These are phyloP conservation scores for Hippolais icterina DNA, from an alignment of 2,113 vertebrate genomes.

Conservation along the genomic window DNA sequence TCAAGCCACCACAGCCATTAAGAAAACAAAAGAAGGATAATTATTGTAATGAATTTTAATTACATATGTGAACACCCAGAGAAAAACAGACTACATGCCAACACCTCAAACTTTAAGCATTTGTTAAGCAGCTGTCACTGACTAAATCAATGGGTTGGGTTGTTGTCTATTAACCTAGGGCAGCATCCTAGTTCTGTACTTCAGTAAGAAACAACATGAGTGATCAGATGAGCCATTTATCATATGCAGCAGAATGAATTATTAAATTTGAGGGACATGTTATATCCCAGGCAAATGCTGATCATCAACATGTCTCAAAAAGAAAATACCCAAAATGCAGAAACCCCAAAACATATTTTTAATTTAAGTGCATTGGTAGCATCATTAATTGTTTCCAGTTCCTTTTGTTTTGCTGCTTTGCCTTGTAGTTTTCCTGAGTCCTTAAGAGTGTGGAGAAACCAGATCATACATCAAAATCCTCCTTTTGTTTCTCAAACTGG, in stretches of 20 bases:
- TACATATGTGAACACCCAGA: background rate
- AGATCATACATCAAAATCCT: constrained; percentile 11
- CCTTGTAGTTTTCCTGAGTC: background rate
- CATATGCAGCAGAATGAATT: constrained; percentile 18
- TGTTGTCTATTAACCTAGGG: constrained; percentile 32
- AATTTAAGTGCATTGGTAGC: background rate
- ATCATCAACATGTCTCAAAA: background rate
- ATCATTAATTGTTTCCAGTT: background rate
- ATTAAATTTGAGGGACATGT: background rate
- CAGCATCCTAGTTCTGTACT: constrained; percentile 15
- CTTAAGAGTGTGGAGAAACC: background rate
- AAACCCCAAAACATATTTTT: background rate
- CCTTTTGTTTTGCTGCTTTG: background rate
- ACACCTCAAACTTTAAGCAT: background rate
- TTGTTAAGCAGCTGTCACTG: constrained; percentile 7
- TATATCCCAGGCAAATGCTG: constrained; percentile 18
- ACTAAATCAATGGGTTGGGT: constrained; percentile 9
- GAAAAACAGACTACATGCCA: background rate
- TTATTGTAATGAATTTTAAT: background rate
- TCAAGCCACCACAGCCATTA: background rate
- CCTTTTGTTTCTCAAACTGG: background rate
- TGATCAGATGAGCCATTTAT: constrained; percentile 61
- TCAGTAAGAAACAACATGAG: constrained; percentile 41
- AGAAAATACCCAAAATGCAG: background rate
- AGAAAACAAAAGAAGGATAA: background rate